Conservation (phyloP, 2,888 invertebrate genomes). For the Omphaloscelis lunosa region DNA sequence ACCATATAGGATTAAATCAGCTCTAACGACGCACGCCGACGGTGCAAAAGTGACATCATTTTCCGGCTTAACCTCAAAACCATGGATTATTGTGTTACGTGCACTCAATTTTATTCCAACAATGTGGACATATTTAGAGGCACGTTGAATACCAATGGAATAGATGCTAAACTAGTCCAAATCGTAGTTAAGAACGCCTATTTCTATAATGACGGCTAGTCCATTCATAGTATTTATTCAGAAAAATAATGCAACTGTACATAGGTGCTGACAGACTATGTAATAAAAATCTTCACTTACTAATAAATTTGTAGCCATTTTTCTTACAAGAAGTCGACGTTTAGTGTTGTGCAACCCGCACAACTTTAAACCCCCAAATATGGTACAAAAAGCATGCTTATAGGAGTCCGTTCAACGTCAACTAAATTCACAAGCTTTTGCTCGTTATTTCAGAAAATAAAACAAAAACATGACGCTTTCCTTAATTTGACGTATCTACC, state of each 20-base stretch:
- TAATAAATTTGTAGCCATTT: not conserved
- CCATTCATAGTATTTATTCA: not conserved
- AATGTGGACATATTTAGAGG: conserved; percentile 30
- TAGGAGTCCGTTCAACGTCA: not conserved
- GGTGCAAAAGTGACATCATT: conserved; percentile 22
- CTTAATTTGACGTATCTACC: conserved; percentile 24
- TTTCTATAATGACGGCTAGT: not conserved
- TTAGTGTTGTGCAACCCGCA: too few species aligned
- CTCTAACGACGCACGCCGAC: conserved; percentile 8
- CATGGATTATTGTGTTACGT: conserved; percentile 44
- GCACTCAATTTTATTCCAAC: conserved; percentile 47
- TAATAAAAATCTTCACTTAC: not conserved
- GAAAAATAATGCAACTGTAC: not conserved
- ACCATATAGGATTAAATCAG: conserved; percentile 41
- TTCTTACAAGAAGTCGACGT: too few species aligned
- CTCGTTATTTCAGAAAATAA: conserved; percentile 8
- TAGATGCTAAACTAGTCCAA: conserved; percentile 1
- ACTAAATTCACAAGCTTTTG: not conserved
- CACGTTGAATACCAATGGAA: conserved; percentile 13
- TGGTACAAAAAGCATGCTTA: not conserved
- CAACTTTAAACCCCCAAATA: not conserved
- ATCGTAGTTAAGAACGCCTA: not conserved
- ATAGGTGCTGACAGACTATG: not conserved
- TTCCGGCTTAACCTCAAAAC: conserved; percentile 30
- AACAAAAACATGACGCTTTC: conserved; percentile 4